phyloP scores from a whole-genome alignment of 2,888 invertebrate genomes.

The Dicyrtoma fusca region DNA sequence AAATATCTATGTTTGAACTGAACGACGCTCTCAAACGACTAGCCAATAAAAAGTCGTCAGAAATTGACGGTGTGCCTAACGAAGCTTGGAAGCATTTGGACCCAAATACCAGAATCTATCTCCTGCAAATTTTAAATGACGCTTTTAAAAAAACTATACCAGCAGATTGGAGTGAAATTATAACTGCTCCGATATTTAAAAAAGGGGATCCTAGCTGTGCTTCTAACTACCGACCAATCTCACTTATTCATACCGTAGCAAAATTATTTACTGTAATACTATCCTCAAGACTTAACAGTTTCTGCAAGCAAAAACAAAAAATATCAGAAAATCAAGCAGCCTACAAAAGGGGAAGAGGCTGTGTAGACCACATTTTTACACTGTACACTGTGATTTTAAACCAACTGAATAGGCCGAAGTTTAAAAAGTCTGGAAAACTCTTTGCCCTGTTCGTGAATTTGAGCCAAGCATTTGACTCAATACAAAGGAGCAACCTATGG shows the following conservation, averaged over 20 bases:
- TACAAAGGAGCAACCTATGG: not conserved
- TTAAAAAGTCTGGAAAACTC: not conserved
- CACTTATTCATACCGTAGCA: not conserved
- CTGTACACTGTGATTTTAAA: not conserved
- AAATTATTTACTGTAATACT: not conserved
- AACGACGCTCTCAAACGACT: too few relatives aligned
- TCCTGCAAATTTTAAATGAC: not conserved
- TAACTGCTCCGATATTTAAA: slow-evolving; percentile 10
- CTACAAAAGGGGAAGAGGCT: not conserved
- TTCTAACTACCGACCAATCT: not conserved
- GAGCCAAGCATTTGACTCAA: slow-evolving; percentile 22
- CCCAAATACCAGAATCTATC: not conserved
- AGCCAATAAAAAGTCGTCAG: too few relatives aligned
- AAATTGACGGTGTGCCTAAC: slow-evolving; percentile 6
- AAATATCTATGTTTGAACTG: too few relatives aligned
- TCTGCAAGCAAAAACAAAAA: not conserved
- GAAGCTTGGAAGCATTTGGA: not conserved
- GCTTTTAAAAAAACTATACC: not conserved
- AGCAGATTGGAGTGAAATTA: not conserved
- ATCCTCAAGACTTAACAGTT: not conserved
- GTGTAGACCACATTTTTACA: not conserved
- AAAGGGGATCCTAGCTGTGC: not conserved
- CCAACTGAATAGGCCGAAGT: not conserved
- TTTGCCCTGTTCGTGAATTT: slow-evolving; percentile 3
- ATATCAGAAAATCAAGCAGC: slow-evolving; percentile 21